Conservation (phyloP, 2,797 vertebrate genomes). For the Corythornis leucogaster region DNA sequence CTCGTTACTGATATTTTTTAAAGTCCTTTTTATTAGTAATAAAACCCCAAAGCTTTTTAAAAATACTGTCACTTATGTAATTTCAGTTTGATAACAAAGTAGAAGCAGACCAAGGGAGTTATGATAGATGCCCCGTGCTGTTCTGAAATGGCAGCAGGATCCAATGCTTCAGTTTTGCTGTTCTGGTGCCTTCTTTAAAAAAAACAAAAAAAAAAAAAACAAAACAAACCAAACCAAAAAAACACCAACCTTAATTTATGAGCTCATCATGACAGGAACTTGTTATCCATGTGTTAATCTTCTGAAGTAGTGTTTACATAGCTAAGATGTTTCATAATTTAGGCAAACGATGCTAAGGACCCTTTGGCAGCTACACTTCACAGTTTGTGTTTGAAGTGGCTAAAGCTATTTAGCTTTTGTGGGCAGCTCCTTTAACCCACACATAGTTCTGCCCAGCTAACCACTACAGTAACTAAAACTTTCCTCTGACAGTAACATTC, state of each 20-base stretch:
- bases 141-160: neutral
- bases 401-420: slow-evolving; percentile 21
- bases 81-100: neutral
- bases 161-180: neutral
- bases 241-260: neutral
- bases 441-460: neutral
- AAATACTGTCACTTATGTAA: neutral
- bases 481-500: neutral
- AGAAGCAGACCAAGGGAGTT: neutral
- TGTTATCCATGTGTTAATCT: slow-evolving; percentile 5
- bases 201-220: neutral
- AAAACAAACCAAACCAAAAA: no score
- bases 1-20: neutral
- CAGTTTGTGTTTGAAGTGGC: slow-evolving; percentile 34
- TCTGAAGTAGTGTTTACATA: slow-evolving; percentile 26
- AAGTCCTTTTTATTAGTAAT: neutral
- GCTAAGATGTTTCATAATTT: slow-evolving; percentile 11
- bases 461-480: neutral
- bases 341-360: neutral
- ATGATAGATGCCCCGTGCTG: neutral
- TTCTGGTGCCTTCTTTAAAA: neutral
- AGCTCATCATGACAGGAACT: neutral
- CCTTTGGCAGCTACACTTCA: slow-evolving; percentile 17
- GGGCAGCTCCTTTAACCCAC: neutral
- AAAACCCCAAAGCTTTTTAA: neutral